phyloP scores from a whole-genome alignment of 2,888 invertebrate species.

The Clunio marinus region DNA sequence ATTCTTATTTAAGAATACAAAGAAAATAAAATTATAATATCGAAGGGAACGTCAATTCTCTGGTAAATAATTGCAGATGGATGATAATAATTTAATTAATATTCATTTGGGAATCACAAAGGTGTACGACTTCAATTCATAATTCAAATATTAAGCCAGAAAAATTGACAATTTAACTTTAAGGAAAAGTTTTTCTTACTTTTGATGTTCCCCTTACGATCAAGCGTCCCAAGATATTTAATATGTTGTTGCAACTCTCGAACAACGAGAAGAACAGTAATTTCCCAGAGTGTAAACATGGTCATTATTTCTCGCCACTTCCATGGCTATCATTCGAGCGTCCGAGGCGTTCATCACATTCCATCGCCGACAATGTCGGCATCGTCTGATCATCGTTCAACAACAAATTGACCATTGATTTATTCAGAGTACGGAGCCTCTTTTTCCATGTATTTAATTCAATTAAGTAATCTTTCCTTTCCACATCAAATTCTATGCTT shows the following conservation, averaged over 20 bases:
- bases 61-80: too few species aligned
- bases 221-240: too few species aligned
- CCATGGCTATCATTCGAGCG: constrained; percentile 36
- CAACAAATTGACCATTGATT: constrained; percentile 39
- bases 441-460: constrained; percentile 39
- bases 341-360: constrained; percentile 27
- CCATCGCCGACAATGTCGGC: constrained; percentile 24
- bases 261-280: too few species aligned
- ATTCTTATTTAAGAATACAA: constrained; percentile 18
- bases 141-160: too few species aligned
- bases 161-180: too few species aligned
- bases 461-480: constrained; percentile 37
- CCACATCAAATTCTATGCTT: constrained; percentile 14
- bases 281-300: constrained; percentile 38
- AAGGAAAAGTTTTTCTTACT: too few species aligned
- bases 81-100: too few species aligned
- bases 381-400: constrained; percentile 37
- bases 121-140: too few species aligned
- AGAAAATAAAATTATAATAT: not conserved
- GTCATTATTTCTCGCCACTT: constrained; percentile 38
- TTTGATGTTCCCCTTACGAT: too few species aligned
- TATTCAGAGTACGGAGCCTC: constrained; percentile 35
- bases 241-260: too few species aligned
- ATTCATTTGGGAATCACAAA: too few species aligned
- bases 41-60: too few species aligned